Evolutionary conservation across 2,113 vertebrate species (phyloP).

Genomic region (Gobius niger): DNA sequence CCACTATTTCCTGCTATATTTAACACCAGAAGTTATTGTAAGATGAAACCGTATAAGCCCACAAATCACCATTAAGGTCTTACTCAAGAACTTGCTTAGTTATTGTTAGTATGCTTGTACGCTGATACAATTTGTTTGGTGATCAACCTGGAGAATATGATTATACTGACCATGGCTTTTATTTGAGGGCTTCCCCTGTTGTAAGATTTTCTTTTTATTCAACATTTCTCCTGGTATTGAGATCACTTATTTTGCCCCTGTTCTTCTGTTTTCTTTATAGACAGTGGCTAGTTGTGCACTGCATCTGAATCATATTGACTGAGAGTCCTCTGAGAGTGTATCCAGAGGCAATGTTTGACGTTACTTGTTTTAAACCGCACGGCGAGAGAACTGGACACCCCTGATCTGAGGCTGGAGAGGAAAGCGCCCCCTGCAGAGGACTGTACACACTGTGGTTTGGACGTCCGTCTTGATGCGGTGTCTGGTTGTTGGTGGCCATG

Average conservation of each 20-base stretch:
- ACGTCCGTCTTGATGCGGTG: slow-evolving; percentile 50
- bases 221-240: background rate
- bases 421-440: slow-evolving; percentile 43
- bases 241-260: background rate
- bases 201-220: background rate
- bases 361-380: slow-evolving; percentile 44
- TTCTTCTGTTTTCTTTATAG: background rate
- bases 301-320: slow-evolving; percentile 28
- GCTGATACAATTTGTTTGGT: too few relatives aligned
- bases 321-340: slow-evolving; percentile 15
- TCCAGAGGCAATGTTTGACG: slow-evolving; percentile 46
- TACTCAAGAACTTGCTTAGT: too few relatives aligned
- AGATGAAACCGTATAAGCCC: too few relatives aligned
- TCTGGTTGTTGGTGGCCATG: slow-evolving; percentile 54
- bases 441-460: slow-evolving; percentile 53
- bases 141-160: too few relatives aligned
- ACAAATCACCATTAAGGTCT: too few relatives aligned
- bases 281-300: slow-evolving; percentile 8
- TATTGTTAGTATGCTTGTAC: too few relatives aligned
- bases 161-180: too few relatives aligned
- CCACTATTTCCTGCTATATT: too few relatives aligned
- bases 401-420: slow-evolving; percentile 48
- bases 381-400: slow-evolving; percentile 23
- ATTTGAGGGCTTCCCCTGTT: background rate
- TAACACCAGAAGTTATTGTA: too few relatives aligned